These are phyloP conservation scores for Mesorhabditis spiculigera DNA, from an alignment of 2,888 invertebrate genomes.

Conservation along the genomic window DNA sequence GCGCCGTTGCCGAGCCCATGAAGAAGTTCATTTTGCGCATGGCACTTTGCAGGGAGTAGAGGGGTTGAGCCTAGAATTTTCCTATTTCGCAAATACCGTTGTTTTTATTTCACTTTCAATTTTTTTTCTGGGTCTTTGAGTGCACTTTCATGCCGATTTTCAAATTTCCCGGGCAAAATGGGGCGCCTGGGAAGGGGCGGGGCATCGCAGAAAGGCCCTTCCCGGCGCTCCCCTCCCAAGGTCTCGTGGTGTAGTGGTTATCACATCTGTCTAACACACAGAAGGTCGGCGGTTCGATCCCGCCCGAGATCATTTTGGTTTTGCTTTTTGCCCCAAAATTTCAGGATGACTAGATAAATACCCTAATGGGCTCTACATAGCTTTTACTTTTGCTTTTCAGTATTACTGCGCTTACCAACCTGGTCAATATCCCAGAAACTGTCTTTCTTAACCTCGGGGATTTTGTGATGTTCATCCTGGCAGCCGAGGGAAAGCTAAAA, in stretches of 20 bases:
- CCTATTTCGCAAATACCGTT: background rate
- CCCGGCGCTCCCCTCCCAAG: background rate
- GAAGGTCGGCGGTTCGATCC: constrained; percentile 36
- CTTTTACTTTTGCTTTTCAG: too few species aligned
- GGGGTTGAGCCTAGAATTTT: constrained; percentile 4
- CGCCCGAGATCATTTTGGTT: constrained; percentile 21
- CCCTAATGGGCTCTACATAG: too few species aligned
- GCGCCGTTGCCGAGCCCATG: constrained; percentile 5
- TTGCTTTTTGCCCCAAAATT: too few species aligned
- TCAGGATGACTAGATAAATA: too few species aligned
- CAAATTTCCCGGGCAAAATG: too few species aligned
- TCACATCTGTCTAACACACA: constrained; percentile 36
- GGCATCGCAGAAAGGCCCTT: too few species aligned
- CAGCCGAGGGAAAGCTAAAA: background rate
- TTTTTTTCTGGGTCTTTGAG: too few species aligned
- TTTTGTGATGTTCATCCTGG: background rate
- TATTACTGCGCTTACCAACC: background rate
- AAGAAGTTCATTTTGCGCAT: background rate
- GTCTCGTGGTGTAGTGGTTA: constrained; percentile 34
- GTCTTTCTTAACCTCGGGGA: background rate
- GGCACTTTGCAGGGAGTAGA: background rate
- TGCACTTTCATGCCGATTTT: too few species aligned
- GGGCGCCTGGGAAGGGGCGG: too few species aligned
- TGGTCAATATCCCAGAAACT: background rate
- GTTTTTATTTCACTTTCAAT: too few species aligned